Conservation (phyloP, 92 coral and sea anemone genomes). For the Palythoa heliodiscus region DNA sequence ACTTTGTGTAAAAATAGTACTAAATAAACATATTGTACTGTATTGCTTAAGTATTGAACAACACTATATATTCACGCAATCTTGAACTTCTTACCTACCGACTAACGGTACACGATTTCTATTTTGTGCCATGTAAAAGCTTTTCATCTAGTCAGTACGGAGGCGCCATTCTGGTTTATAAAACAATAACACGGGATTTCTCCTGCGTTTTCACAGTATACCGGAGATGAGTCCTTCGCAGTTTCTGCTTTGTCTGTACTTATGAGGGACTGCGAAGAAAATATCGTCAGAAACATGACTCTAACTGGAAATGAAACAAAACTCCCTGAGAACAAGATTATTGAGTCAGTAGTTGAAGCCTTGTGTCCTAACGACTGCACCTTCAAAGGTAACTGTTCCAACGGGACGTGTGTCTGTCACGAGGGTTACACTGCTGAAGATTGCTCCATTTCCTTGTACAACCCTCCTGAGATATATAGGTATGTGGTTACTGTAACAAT, state of each 20-base stretch:
- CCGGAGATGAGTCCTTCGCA: constrained; percentile 49
- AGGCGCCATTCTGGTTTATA: too few relatives aligned
- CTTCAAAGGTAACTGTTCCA: constrained; percentile 58
- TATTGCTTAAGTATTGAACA: too few relatives aligned
- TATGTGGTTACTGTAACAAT: neutral
- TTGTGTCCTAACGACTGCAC: constrained; percentile 70
- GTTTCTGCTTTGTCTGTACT: constrained; percentile 39
- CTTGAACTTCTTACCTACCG: too few relatives aligned
- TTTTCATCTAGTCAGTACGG: too few relatives aligned
- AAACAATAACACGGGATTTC: too few relatives aligned
- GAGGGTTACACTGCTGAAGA: constrained; percentile 61
- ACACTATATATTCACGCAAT: too few relatives aligned
- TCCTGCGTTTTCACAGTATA: constrained; percentile 20
- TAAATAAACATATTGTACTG: too few relatives aligned
- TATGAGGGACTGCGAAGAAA: constrained; percentile 48
- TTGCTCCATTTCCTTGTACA: constrained; percentile 64
- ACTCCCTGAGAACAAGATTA: neutral
- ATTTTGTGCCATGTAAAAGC: too few relatives aligned
- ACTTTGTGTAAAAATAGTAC: too few relatives aligned
- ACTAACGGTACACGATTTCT: too few relatives aligned
- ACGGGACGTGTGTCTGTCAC: constrained; percentile 60
- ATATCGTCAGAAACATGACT: constrained; percentile 22
- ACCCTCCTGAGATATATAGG: constrained; percentile 46
- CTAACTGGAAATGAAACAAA: constrained; percentile 22
- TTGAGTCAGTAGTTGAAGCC: constrained; percentile 34